Conservation (phyloP, 2,888 invertebrate species). For the Eupeodes latifasciatus region DNA sequence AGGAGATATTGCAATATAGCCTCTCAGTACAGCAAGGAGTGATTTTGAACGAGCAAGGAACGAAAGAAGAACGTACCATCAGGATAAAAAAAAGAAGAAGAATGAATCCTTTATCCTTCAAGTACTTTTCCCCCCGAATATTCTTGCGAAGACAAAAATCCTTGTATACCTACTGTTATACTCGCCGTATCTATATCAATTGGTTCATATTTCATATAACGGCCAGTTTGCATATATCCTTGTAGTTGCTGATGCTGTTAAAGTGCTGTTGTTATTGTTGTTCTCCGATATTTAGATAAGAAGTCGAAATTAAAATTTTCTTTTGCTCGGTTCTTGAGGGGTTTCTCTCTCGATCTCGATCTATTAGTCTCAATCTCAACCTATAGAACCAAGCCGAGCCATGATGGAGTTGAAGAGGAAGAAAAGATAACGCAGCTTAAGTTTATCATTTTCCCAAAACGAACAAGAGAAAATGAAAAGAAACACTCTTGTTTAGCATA, state of each 20-base stretch:
- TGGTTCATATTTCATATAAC: constrained; percentile 75
- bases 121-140: background rate
- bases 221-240: constrained; percentile 70
- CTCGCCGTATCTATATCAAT: constrained; percentile 68
- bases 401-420: constrained; percentile 2
- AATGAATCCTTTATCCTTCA: constrained; percentile 32
- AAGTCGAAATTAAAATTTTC: constrained; percentile 58
- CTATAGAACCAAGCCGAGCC: background rate
- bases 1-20: constrained; percentile 62
- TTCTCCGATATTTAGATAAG: constrained; percentile 71
- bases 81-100: background rate
- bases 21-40: constrained; percentile 24
- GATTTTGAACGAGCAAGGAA: constrained; percentile 1
- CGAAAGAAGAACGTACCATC: background rate
- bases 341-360: background rate
- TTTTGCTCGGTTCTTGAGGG: constrained; percentile 30
- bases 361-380: background rate
- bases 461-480: constrained; percentile 34
- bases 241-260: background rate
- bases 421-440: constrained; percentile 73
- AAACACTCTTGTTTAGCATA: constrained; percentile 70
- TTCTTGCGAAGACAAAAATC: constrained; percentile 68
- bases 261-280: constrained; percentile 10
- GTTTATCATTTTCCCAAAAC: constrained; percentile 71
- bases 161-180: constrained; percentile 21